Conservation (phyloP, 2,113 vertebrate species). For the Callocephalon fimbriatum region DNA sequence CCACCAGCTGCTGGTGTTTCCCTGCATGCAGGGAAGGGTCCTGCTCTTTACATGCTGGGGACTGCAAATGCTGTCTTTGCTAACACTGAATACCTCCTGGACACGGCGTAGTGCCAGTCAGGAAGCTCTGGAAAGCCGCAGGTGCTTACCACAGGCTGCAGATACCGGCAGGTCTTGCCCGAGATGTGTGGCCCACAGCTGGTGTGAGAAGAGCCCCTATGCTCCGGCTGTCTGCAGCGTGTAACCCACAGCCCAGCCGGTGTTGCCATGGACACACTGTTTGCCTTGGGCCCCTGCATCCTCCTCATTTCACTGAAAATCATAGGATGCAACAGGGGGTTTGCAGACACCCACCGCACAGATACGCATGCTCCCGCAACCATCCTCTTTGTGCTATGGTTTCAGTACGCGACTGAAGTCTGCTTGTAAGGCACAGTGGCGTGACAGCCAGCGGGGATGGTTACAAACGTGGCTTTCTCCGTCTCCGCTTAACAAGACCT, state of each 20-base stretch:
- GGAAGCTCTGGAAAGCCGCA: neutral
- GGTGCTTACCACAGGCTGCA: neutral
- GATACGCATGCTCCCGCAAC: neutral
- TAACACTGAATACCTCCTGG: neutral
- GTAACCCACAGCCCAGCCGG: neutral
- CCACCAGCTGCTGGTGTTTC: neutral
- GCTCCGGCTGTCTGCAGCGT: neutral
- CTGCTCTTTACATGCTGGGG: neutral
- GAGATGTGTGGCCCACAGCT: neutral
- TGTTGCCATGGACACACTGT: neutral
- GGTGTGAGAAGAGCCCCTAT: neutral
- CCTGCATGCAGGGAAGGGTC: accelerated
- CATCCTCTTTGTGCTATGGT: neutral
- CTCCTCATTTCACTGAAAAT: neutral
- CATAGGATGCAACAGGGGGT: neutral
- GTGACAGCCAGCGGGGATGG: neutral
- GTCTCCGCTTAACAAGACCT: neutral
- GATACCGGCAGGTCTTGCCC: neutral
- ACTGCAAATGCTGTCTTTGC: neutral
- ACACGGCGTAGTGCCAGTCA: neutral
- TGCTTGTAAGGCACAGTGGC: neutral
- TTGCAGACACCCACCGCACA: neutral
- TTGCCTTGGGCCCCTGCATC: neutral
- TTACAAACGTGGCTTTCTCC: slow-evolving; percentile 39
- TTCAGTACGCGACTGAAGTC: neutral